These are phyloP conservation scores for Eolophus roseicapilla DNA, from an alignment of 2,113 vertebrate species.

Conservation along the genomic window DNA sequence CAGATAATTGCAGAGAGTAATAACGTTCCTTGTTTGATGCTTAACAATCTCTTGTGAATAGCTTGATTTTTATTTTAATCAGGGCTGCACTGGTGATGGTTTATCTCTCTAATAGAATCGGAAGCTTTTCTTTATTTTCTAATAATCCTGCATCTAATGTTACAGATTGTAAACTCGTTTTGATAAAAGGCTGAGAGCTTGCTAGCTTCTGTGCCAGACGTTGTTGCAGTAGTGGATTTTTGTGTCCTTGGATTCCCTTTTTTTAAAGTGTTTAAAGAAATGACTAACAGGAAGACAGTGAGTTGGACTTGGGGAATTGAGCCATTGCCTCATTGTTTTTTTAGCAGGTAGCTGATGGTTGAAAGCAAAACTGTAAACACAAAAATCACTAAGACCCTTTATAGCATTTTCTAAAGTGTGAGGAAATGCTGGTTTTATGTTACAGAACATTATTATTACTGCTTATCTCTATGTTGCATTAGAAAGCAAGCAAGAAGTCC, in stretches of 20 bases:
- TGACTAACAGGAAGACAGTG: background rate
- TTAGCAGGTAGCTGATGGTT: background rate
- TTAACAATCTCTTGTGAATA: background rate
- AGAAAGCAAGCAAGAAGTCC: background rate
- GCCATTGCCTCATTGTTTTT: background rate
- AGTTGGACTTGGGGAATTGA: background rate
- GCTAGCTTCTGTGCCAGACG: background rate
- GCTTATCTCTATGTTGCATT: conserved; percentile 13
- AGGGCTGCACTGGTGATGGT: background rate
- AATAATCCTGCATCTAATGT: background rate
- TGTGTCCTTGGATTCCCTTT: background rate
- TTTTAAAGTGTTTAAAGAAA: background rate
- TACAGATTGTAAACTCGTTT: background rate
- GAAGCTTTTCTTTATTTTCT: conserved; percentile 35
- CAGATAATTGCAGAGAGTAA: background rate
- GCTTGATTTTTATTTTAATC: conserved; percentile 36
- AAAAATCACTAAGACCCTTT: background rate
- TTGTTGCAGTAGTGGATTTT: background rate
- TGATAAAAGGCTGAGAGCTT: background rate
- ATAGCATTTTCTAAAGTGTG: background rate
- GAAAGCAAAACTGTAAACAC: background rate
- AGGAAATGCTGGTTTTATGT: background rate
- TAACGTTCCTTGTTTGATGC: background rate
- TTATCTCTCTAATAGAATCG: conserved; percentile 13
- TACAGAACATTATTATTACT: background rate